Percentiles rank a stretch among this genome's conserved stretches.
phyloP scores from a whole-genome alignment of 2,113 vertebrate species.

The Nycticryphes semicollaris region DNA sequence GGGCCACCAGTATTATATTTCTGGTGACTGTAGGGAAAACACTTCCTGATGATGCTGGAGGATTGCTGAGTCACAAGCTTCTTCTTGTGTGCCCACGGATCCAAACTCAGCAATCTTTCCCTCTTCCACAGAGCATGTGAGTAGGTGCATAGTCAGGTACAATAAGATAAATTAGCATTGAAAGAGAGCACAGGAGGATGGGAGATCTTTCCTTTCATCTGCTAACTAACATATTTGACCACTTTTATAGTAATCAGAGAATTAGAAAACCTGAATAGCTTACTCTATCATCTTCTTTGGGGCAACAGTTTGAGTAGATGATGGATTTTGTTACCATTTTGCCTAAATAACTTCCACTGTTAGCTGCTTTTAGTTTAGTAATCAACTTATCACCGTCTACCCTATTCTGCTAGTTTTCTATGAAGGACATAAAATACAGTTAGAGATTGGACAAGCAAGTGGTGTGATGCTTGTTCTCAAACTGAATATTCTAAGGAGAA shows the following conservation, averaged over 20 bases:
- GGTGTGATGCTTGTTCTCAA: background rate
- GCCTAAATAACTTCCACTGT: background rate
- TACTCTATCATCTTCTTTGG: background rate
- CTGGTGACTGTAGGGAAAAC: background rate
- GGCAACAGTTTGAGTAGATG: background rate
- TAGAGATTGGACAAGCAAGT: background rate
- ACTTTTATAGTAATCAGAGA: fast-evolving
- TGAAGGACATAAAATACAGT: background rate
- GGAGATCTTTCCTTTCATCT: background rate
- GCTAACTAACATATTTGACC: background rate
- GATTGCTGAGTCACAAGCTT: background rate
- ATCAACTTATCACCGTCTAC: background rate
- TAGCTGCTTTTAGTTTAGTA: background rate
- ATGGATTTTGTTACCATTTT: background rate
- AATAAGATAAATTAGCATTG: background rate
- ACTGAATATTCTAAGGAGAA: background rate
- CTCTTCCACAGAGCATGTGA: background rate
- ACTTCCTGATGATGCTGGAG: background rate
- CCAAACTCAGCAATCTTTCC: background rate
- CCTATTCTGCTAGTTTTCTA: background rate
- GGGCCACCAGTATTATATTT: background rate
- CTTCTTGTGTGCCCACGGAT: background rate
- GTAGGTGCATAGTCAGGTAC: background rate
- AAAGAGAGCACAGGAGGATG: background rate
- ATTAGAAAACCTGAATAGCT: background rate